These are phyloP conservation scores for Neolamprologus multifasciatus DNA, from an alignment of 2,797 vertebrate species.

Conservation along the genomic window DNA sequence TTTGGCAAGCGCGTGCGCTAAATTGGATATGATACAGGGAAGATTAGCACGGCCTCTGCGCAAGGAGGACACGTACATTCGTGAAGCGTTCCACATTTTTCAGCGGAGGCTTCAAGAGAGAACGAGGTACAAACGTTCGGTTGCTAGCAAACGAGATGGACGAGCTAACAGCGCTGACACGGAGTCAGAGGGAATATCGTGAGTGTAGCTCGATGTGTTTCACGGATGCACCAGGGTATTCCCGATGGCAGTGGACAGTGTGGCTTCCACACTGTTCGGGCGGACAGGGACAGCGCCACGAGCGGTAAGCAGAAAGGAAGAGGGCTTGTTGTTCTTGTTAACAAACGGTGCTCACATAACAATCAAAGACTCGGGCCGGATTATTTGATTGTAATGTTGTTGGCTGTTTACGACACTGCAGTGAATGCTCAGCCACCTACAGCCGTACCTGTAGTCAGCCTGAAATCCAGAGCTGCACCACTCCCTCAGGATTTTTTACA, in stretches of 20 bases:
- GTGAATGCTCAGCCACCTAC: background rate
- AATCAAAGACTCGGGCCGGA: accelerated
- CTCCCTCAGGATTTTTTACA: accelerated
- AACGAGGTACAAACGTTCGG: background rate
- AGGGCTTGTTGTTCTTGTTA: background rate
- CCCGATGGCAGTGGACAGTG: background rate
- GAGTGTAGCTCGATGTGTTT: background rate
- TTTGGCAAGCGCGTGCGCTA: background rate
- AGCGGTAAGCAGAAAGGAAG: background rate
- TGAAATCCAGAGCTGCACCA: background rate
- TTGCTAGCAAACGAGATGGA: background rate
- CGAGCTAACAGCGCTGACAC: background rate
- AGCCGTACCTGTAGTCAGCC: background rate
- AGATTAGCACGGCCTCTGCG: accelerated
- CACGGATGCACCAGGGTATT: background rate
- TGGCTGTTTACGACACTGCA: background rate
- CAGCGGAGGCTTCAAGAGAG: background rate
- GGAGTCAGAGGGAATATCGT: background rate
- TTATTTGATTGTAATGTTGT: background rate
- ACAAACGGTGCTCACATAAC: background rate
- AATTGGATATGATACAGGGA: background rate
- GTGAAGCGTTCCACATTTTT: background rate
- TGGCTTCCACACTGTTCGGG: background rate
- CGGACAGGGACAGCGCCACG: background rate
- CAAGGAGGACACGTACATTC: accelerated